Conservation (phyloP, 2,113 vertebrate genomes). For the Coracopsis vasa region DNA sequence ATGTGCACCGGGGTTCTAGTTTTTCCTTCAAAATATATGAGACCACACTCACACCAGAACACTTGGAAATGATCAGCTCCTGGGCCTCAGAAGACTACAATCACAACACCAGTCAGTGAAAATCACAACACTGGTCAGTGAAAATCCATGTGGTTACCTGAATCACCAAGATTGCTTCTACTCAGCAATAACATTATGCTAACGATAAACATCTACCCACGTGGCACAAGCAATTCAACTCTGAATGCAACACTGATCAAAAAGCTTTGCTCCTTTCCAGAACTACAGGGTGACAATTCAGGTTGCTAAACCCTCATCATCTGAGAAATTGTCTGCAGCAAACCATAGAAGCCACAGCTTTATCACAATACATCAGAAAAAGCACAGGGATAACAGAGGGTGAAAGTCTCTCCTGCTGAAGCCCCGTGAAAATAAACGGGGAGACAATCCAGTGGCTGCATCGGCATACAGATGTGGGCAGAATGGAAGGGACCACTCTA, state of each 20-base stretch:
- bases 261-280: background rate
- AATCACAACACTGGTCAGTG: background rate
- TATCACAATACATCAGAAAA: background rate
- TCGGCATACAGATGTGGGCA: rapidly evolving
- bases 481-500: background rate
- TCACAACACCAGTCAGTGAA: background rate
- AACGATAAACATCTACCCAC: background rate
- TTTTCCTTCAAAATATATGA: background rate
- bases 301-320: no score
- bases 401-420: background rate
- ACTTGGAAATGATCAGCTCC: background rate
- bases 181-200: background rate
- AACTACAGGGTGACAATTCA: background rate
- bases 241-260: rapidly evolving
- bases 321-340: background rate
- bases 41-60: background rate
- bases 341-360: background rate
- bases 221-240: background rate
- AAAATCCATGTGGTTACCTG: rapidly evolving
- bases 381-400: rapidly evolving
- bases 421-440: rapidly evolving
- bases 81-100: background rate
- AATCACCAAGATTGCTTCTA: background rate
- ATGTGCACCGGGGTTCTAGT: background rate
- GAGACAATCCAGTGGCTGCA: rapidly evolving